phyloP scores from a whole-genome alignment of 2,797 vertebrate genomes.

The Pangasius mekongensis region DNA sequence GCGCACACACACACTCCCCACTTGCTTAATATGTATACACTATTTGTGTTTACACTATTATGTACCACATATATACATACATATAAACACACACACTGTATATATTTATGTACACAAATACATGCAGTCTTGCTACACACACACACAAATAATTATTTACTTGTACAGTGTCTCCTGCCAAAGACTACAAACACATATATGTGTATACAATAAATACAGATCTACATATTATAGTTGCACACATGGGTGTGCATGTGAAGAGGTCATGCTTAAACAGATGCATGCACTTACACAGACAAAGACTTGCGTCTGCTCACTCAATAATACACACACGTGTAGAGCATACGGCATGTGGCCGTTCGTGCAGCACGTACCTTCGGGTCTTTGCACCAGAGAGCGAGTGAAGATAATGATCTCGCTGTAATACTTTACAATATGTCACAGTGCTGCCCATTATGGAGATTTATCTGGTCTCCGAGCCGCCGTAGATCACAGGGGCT shows the following conservation, averaged over 20 bases:
- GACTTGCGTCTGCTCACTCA: background rate
- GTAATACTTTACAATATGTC: slow-evolving; percentile 75
- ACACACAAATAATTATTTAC: background rate
- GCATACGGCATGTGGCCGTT: slow-evolving; percentile 56
- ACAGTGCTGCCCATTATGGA: slow-evolving; percentile 74
- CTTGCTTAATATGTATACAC: background rate
- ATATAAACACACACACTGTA: background rate
- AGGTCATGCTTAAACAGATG: slow-evolving; percentile 21
- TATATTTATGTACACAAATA: background rate
- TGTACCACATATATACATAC: background rate
- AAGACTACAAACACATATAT: background rate
- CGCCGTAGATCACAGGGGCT: slow-evolving; percentile 70
- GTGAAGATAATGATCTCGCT: slow-evolving; percentile 68
- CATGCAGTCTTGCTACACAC: background rate
- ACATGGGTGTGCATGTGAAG: slow-evolving; percentile 3
- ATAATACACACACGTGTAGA: slow-evolving; percentile 56
- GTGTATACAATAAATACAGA: background rate
- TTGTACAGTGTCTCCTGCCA: background rate
- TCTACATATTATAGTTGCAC: slow-evolving; percentile 3
- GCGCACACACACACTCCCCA: background rate
- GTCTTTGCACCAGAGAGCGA: slow-evolving; percentile 56
- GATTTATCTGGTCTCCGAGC: slow-evolving; percentile 74
- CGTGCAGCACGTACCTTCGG: slow-evolving; percentile 54
- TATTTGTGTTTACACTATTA: background rate
- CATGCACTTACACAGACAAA: slow-evolving; percentile 21